These are phyloP conservation scores for Argopecten irradians DNA, from an alignment of 1,140 invertebrate species.

Conservation along the genomic window DNA sequence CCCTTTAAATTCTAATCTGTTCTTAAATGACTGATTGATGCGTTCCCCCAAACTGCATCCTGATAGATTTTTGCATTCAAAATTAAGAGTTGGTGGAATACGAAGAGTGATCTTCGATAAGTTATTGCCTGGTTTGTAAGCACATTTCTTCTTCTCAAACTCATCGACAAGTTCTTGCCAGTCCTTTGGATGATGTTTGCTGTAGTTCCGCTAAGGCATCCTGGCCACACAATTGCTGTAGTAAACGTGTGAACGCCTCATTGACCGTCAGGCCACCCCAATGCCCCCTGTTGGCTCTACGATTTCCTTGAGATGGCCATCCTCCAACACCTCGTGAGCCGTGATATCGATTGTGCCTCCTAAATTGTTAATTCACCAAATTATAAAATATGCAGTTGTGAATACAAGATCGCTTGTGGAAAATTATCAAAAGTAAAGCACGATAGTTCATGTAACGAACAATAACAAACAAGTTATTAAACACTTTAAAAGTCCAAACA, in stretches of 20 bases:
- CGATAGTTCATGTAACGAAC: too few relatives aligned
- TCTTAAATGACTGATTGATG: not conserved
- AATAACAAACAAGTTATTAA: too few relatives aligned
- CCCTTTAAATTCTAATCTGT: slow-evolving; percentile 28
- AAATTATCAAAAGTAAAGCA: too few relatives aligned
- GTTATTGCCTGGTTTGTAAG: slow-evolving; percentile 30
- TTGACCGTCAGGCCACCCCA: slow-evolving; percentile 56
- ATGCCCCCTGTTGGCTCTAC: slow-evolving; percentile 51
- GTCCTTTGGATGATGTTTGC: slow-evolving; percentile 29
- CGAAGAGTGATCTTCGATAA: slow-evolving; percentile 30
- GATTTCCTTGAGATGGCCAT: slow-evolving; percentile 46
- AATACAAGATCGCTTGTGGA: too few relatives aligned
- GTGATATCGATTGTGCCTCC: slow-evolving; percentile 60
- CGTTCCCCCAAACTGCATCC: slow-evolving; percentile 26
- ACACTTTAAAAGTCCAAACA: too few relatives aligned
- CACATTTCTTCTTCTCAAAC: slow-evolving; percentile 54
- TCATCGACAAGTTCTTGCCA: slow-evolving; percentile 45
- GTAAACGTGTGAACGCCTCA: slow-evolving; percentile 41
- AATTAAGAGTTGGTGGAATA: slow-evolving; percentile 35
- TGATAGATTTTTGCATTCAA: slow-evolving; percentile 24
- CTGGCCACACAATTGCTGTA: slow-evolving; percentile 43
- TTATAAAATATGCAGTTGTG: not conserved
- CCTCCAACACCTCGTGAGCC: slow-evolving; percentile 45
- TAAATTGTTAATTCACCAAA: slow-evolving; percentile 27
- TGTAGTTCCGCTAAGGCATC: slow-evolving; percentile 39